Evolutionary conservation across 2,888 invertebrate species (phyloP), one percentile per base, ranked within the genome.

Genomic region (Acleris sparsana): DNA sequence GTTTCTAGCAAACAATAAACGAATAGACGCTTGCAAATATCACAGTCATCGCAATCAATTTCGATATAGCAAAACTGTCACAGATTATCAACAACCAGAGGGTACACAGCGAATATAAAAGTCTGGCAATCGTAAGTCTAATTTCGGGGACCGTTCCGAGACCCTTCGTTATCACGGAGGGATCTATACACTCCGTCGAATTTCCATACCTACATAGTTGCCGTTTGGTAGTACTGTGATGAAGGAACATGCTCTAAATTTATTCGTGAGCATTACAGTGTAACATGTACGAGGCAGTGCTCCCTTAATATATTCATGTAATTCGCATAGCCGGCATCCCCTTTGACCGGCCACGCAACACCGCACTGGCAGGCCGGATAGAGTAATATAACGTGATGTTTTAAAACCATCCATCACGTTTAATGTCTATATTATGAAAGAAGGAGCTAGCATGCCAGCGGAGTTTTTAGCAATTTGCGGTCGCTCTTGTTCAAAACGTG

Each of bases 281-380:
- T 88, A 87, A 88, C 89, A 86, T 89, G 86, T 87, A 89, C 83
- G 85, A 86, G 86, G 87, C 84, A 84, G 82, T 87, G 80, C 86
- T 86, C 86, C 89, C 88, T 88, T 92, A 92, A 92, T 92, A 89
- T 92, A 92, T 92, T 92, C 92, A 92, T 91, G 92, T 92, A 92
- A 92, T 92, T 92, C 92, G 88, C 91, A 89, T 91, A 88, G 87
- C 89, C 87, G 89, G 87, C 85, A 89, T 92, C 91, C 91, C 91
- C 92, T 92, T 92, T 92, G 92, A 92, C 92, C 89, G 84, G 85
- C 92, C 92, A 92, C 92, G 92, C 92, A 89, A 90, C 89, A 84
- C 89, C 88, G 87, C 88, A 85, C 87, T 82, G 87, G 80, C 87
- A 79, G 82, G 84, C 86, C 83, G 89, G 85, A 91, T 89, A 86